Base-by-base conservation (phyloP, 1,140 invertebrate species). In the Aphis gossypii region DNA sequence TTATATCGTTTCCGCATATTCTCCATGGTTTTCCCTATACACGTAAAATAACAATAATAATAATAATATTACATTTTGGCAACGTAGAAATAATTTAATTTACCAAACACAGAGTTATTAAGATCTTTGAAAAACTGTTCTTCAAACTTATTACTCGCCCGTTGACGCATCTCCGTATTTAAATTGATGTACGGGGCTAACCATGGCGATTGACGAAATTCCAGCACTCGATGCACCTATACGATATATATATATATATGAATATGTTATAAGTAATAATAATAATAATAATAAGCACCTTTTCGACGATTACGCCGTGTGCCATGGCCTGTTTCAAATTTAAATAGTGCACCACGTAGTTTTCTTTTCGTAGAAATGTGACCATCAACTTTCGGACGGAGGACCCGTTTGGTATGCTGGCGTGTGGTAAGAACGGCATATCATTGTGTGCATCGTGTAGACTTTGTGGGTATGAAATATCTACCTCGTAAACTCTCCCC, bases 121-220 rank as follows among this genome's bases (percentile, higher is more conserved):
- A 76, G 21, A 8, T 11, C 35, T 76, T 76, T 9, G 14, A 76
- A 30, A 76, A 76, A 76, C 21, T n/a, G 11, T 76, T 76, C n/a
- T 76, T 48, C 68, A 18, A 95, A 95, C 35, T 94, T 89, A 94
- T 94, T 94, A 88, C 94, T 94, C 25, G 95, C 94, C 93, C 93
- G 44, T 93, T 94, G 82, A 94, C 95, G 89, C 56, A 94, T 76
- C 84, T 94, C 87, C n/a, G 94, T 95, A 20, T 76, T 76, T 11
- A 76, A 35, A 9, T 14, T 35, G 8, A 95, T 95, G 90, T 95
- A 95, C 41, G 93, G 21, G 92, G 95, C 94, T 41, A 95, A 92
- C 95, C 95, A 95, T 51, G 93, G 21, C 87, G 68, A 93, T 94
- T 95, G 95, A 56, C 94, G 94, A 94, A 95, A 95, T 93, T 94